A percentile compares a stretch with the other conserved stretches of the same genome.
phyloP scores from a whole-genome alignment of 1,140 invertebrate genomes.

The Halesus radiatus region DNA sequence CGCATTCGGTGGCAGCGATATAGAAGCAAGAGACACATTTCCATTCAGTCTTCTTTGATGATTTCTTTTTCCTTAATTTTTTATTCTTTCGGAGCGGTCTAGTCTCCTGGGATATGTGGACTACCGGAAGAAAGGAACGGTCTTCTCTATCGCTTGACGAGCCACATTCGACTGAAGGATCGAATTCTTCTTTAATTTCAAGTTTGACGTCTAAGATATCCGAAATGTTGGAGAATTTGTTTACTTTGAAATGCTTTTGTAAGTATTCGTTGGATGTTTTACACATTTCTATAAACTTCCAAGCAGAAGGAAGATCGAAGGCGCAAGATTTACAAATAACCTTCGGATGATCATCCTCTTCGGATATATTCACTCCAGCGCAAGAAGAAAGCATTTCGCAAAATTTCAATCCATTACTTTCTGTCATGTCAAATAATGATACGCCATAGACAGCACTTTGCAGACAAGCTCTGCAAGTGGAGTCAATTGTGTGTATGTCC shows the following conservation, averaged over 20 bases:
- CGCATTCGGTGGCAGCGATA: conserved; percentile 60
- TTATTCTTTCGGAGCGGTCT: not conserved
- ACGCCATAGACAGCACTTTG: not conserved
- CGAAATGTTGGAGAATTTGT: not conserved
- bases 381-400: conserved; percentile 31
- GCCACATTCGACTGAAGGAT: not conserved
- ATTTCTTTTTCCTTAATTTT: conserved; percentile 10
- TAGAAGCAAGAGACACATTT: conserved; percentile 71
- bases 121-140: conserved; percentile 7
- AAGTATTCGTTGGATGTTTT: conserved; percentile 6
- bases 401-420: not conserved
- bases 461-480: conserved; percentile 38
- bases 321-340: conserved; percentile 27
- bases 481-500: not conserved
- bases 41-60: conserved; percentile 58
- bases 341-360: conserved; percentile 30
- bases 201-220: conserved; percentile 13
- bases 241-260: not conserved
- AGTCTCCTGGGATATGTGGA: not conserved
- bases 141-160: conserved; percentile 8
- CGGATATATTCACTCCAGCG: conserved; percentile 2
- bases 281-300: conserved; percentile 43
- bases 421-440: conserved; percentile 24
- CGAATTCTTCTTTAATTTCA: conserved; percentile 42
- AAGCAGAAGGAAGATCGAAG: conserved; percentile 11